Evolutionary conservation across 2,113 vertebrate genomes (phyloP).

Genomic region (Etheostoma cragini): DNA sequence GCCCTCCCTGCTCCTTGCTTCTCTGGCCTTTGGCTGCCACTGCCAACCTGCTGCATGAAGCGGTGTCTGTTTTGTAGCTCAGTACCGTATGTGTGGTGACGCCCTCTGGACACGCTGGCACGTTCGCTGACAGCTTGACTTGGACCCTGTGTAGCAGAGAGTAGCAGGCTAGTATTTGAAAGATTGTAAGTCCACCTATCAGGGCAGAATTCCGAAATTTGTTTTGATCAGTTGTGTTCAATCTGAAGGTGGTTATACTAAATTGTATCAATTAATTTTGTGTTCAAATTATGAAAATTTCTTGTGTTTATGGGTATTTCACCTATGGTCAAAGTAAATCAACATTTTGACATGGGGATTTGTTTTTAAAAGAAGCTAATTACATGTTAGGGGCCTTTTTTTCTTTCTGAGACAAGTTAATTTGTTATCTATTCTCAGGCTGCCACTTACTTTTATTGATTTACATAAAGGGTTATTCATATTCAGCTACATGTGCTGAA

Average conservation of each 20-base stretch:
- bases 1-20: constrained; percentile 16
- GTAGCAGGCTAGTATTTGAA: constrained; percentile 28
- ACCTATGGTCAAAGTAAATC: constrained; percentile 1
- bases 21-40: constrained; percentile 69
- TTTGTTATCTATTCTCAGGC: neutral
- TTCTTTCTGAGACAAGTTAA: neutral
- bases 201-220: constrained; percentile 19
- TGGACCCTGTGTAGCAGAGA: constrained; percentile 50
- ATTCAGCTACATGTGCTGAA: constrained; percentile 8
- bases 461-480: constrained; percentile 5
- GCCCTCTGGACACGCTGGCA: constrained; percentile 73
- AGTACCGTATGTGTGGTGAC: constrained; percentile 64
- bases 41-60: constrained; percentile 57
- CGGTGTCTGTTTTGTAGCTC: constrained; percentile 55
- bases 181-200: constrained; percentile 38
- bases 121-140: constrained; percentile 63
- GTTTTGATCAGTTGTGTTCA: neutral
- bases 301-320: neutral
- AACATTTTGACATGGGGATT: neutral
- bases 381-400: neutral
- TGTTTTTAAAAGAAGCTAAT: rapidly evolving
- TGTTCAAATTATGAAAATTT: neutral
- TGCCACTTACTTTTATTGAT: neutral
- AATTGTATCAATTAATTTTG: no score
- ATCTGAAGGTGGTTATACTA: neutral